These are phyloP conservation scores for Xestia ashworthii DNA, from an alignment of 2,888 invertebrate species.

Conservation along the genomic window DNA sequence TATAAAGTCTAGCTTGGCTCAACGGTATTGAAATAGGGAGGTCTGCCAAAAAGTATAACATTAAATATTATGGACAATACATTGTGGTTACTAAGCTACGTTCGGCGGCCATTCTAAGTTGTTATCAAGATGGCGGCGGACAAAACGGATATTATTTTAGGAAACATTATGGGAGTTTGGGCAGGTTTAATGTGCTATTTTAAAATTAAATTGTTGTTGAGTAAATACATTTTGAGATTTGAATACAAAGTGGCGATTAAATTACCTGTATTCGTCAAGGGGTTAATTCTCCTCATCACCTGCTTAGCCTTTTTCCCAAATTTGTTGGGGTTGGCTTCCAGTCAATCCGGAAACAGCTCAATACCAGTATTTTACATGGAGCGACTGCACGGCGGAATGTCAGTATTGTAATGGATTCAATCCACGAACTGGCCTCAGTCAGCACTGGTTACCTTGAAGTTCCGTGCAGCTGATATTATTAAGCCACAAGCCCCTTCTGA, in stretches of 20 bases:
- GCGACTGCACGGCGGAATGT: not conserved
- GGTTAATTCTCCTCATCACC: not conserved
- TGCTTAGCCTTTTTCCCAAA: not conserved
- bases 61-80: conserved; percentile 66
- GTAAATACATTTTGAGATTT: not conserved
- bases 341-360: not conserved
- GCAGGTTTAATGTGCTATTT: conserved; percentile 41
- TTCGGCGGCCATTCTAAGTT: conserved; percentile 46
- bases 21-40: conserved; percentile 45
- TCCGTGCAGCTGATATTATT: not conserved
- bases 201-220: conserved; percentile 11
- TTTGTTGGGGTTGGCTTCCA: not conserved
- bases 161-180: conserved; percentile 44
- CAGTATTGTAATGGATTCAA: not conserved
- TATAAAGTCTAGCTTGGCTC: conserved; percentile 25
- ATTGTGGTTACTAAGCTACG: conserved; percentile 59
- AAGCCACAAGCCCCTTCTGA: not conserved
- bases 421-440: not conserved
- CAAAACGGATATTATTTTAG: conserved; percentile 51
- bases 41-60: conserved; percentile 62
- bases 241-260: not conserved
- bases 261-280: not conserved
- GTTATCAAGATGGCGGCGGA: conserved; percentile 57
- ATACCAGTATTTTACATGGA: not conserved
- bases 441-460: too few species aligned